Base-by-base conservation (phyloP, 2,113 vertebrate species). In the Callochromis pleurospilus region DNA sequence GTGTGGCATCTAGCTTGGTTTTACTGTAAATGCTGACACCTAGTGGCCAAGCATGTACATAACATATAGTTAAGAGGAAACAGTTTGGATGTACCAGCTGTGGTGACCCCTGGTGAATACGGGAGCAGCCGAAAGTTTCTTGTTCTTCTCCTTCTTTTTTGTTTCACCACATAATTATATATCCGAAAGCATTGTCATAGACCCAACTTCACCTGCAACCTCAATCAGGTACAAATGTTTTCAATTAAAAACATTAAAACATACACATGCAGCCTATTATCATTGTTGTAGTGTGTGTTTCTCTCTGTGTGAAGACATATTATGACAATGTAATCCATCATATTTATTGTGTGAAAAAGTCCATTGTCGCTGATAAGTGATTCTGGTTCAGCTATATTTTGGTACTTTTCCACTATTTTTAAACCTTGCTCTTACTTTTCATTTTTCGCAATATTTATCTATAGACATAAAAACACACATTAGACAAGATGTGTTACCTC, bases 11-110 rank as follows among this genome's bases (percentile, higher is more conserved):
- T 11, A 60, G 6, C 51, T 70, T 15, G 26, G 26, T 80, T 47
- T 33, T 9, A 42, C 17, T 62, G 90, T 83, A 58, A 88, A 91
- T 33, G 24, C 55, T 91, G 93, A 84, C 94, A 93, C 84, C 92
- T 90, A 84, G 89, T 90, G 95, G 92, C 14, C 10, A 70, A 4
- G 9, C 0, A 36, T 62, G 0, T 2, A 3, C 54, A 42, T 62
- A 81, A 56, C 89, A 68, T 70, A 85, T 1, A 21, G 5, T 17
- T 21, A 36, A 81, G 3, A 49, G 3, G n/a, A 12, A 47, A 17
- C 47, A 6, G 9, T 60, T 49, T 38, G 8, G 21, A 51, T 24
- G 47, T 65, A 40, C n/a, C 62, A 40, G 62, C 36, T 68, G 62
- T 3, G 36, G 62, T 9, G 36, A 68, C 36, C 6, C 60, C 62